Conservation (phyloP, 2,888 invertebrate species). For the Clistopyga incitator region DNA sequence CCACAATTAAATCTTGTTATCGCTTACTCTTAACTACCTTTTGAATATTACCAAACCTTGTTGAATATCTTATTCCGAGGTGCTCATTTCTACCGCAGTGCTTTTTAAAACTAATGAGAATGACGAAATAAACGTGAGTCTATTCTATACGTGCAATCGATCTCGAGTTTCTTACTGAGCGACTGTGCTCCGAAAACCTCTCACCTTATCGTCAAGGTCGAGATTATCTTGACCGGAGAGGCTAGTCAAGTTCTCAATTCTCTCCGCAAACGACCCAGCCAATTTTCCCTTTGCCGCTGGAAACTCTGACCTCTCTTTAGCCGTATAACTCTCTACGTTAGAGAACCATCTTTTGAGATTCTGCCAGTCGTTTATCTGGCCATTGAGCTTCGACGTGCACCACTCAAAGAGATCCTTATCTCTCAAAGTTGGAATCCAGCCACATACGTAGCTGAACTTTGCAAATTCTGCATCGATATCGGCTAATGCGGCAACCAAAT, state of each 20-base stretch:
- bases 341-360: conserved; percentile 87
- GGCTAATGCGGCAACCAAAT: conserved; percentile 71
- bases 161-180: conserved; percentile 39
- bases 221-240: conserved; percentile 54
- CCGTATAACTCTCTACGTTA: conserved; percentile 87
- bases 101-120: background rate
- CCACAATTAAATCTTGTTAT: too few relatives aligned
- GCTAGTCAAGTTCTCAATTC: conserved; percentile 69
- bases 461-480: conserved; percentile 84
- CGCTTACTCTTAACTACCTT: background rate
- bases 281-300: conserved; percentile 81
- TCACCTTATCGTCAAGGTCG: conserved; percentile 80
- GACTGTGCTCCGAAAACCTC: conserved; percentile 72
- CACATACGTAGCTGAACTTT: conserved; percentile 86
- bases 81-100: background rate
- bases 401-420: conserved; percentile 85
- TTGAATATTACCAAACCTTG: background rate
- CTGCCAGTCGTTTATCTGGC: conserved; percentile 83
- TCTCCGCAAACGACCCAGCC: conserved; percentile 80
- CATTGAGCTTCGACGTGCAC: conserved; percentile 71
- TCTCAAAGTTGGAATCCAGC: conserved; percentile 85
- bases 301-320: conserved; percentile 85
- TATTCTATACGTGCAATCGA: conserved; percentile 38
- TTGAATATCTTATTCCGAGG: background rate
- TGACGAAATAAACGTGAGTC: background rate